These are phyloP conservation scores for Pantala flavescens DNA, from an alignment of 1,140 invertebrate species.

Conservation along the genomic window DNA sequence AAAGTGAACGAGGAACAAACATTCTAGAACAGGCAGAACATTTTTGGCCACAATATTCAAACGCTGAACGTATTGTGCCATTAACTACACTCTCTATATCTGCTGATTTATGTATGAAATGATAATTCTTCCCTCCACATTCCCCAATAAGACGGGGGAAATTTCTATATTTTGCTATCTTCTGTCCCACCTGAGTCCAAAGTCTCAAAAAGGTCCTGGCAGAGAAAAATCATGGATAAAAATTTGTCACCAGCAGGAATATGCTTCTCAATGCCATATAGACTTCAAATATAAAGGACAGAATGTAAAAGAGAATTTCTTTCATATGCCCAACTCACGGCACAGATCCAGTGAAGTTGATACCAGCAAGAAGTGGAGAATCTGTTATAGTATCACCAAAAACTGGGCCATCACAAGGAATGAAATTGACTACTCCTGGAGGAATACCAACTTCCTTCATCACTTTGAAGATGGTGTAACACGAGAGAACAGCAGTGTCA, in stretches of 20 bases:
- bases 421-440: constrained; percentile 92
- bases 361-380: constrained; percentile 76
- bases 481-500: constrained; percentile 92
- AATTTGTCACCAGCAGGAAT: not conserved
- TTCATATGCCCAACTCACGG: constrained; percentile 46
- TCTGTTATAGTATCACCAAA: constrained; percentile 87
- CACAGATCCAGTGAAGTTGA: constrained; percentile 97
- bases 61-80: constrained; percentile 80
- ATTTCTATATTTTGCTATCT: constrained; percentile 74
- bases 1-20: constrained; percentile 87
- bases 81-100: constrained; percentile 73
- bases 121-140: constrained; percentile 98
- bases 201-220: constrained; percentile 80
- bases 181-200: constrained; percentile 87
- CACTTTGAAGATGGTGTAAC: constrained; percentile 89
- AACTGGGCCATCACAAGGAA: constrained; percentile 87
- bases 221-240: constrained; percentile 26
- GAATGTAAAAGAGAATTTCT: too few species aligned
- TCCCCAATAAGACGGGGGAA: constrained; percentile 93
- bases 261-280: too few species aligned
- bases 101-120: constrained; percentile 89
- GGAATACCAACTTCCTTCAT: constrained; percentile 89
- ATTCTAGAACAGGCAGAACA: constrained; percentile 96
- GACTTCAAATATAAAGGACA: too few species aligned
- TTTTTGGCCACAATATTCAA: constrained; percentile 96